Base-by-base conservation (phyloP, 1,140 invertebrate species). In the Platyscapa corneri region DNA sequence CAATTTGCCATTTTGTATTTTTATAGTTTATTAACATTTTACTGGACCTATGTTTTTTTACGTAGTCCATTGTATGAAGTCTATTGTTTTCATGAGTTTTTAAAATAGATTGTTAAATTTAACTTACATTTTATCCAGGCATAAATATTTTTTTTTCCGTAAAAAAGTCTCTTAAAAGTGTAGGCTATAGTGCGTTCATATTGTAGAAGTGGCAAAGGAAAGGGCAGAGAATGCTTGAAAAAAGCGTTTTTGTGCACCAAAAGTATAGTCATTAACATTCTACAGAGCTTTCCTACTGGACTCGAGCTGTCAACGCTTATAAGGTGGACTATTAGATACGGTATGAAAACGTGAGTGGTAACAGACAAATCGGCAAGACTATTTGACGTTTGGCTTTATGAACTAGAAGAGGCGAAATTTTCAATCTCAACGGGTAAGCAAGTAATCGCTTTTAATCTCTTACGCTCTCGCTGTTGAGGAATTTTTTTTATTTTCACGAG, bases 311-410 rank as follows among this genome's bases (percentile, higher is more conserved):
- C 14, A n/a, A 30, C 23, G 42, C 27, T 30, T n/a, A 3, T 30
- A 16, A 5, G 16, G 10, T 8, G 42, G 16, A 32, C 14, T 77
- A 18, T 23, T 27, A n/a, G 34, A 79, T 1, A 34, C 23, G 32
- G 77, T n/a, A 81, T n/a, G 39, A 10, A 27, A 37, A 18, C 20
- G 42, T 3, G 20, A 82, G 80, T 72, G 30, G 30, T 82, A 82
- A 82, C 80, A 72, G 81, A 75, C 49, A 32, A 60, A 70, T 53
- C 46, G 65, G 20, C 10, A 20, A 82, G 65, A 5, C 80, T 5
- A n/a, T 6, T 72, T 16, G 65, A 53, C 1, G 67, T 14, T 10
- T 30, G 14, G 42, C 79, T 14, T 32, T 18, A 23, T 46, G 42
- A 14, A n/a, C 3, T 18, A 37, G 2, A 39, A 39, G 42, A 72